Evolutionary conservation across 2,797 vertebrate genomes (phyloP), one percentile per base, ranked within the genome.

Genomic region (Aratinga solstitialis): DNA sequence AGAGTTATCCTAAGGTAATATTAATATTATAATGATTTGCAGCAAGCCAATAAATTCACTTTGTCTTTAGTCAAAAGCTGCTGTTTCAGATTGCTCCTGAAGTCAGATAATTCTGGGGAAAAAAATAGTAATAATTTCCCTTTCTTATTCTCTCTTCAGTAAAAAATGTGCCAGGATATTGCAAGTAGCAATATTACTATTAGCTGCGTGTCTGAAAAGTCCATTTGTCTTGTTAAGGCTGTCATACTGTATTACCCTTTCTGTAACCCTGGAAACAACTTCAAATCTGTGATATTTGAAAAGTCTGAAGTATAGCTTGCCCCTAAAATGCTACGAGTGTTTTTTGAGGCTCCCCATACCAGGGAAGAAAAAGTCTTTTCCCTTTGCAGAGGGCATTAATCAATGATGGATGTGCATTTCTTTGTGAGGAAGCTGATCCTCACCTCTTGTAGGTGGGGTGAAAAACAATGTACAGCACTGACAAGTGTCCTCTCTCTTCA

Each of bases 171-270:
- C 48, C 48, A 91, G 56, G 69, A 73, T 81, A 68, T 77, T 84
- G 51, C 43, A 71, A 76, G 36, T 51, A 91, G 38, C 48, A 58
- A 16, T 34, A 58, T 58, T 24, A 34, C 61, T 93, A 22, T 82
- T 88, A 76, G 20, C 58, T 90, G 38, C 50, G 47, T 84, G 47
- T 68, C 84, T 36, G 48, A 59, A 65, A 75, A 74, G 82, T 93
- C 90, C 84, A 66, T 95, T 95, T 95, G 67, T 84, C 88, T 87
- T 69, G 54, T 86, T 93, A 79, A 82, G 42, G 19, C 48, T 94
- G 69, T 85, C 61, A 24, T 68, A n/a, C 26, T 67, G 3, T 43
- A 29, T 88, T 91, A 65, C 59, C 69, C 81, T 88, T 94, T 81
- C 79, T 6, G 61, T 95, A 92, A 87, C 86, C 75, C 87, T 90